Evolutionary conservation across 2,113 vertebrate genomes (phyloP), one percentile per base, ranked within the genome.

Genomic region (Phocoena sinus): DNA sequence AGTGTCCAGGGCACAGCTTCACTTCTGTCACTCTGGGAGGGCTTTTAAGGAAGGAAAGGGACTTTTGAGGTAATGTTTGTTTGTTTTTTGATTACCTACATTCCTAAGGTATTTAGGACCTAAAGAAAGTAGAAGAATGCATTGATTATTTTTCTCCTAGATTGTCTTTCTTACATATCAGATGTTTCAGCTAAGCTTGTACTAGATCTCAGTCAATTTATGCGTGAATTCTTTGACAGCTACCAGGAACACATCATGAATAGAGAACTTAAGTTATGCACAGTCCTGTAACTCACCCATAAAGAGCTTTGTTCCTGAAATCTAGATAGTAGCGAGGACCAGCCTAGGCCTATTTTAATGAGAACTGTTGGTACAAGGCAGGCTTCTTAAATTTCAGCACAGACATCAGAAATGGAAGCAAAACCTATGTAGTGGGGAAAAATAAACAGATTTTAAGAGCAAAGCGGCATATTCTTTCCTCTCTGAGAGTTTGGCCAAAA

Each of bases 371-470:
- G 92, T 95, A 82, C 74, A 74, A 92, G 80, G 87, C 97, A 97
- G 94, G 85, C 95, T 95, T 98, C 98, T 98, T 98, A 97, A 93
- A 97, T 98, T 98, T 98, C 98, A 98, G 84, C 41, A 89, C 93
- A 94, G 95, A 90, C 93, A 85, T 97, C 74, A 95, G 98, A 90
- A 94, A 98, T 97, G 97, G 97, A 98, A 98, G 96, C 80, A 98
- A 98, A 99, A 98, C 97, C 98, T 98, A 98, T 95, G 97, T 81
- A 96, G 95, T n/a, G 93, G 95, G 97, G 97, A 97, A 98, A 98
- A 98, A 98, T 98, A 98, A 98, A 98, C 98, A 97, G 92, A 97
- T 98, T 97, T 97, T 89, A 89, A 97, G 98, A 97, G 96, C 95
- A 96, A 96, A 98, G 18, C 87, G 77, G 97, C 95, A 25, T 96